Evolutionary conservation across 2,888 invertebrate genomes (phyloP), one percentile per base, ranked within the genome.

Genomic region (Xanthorhoe spadicearia): DNA sequence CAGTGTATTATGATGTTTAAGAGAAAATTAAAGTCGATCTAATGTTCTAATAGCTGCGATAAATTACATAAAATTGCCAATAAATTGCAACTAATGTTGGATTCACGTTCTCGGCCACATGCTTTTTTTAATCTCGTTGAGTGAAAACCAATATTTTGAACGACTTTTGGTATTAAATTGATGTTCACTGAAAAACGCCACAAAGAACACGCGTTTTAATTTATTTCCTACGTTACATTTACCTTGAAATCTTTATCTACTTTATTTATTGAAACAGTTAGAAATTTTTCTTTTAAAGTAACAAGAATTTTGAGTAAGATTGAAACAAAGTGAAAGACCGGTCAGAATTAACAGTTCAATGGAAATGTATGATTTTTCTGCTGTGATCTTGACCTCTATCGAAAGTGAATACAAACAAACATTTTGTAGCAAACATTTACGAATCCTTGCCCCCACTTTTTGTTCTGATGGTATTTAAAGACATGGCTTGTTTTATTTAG

Each of bases 1-100:
- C 28, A 50, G 51, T 13, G n/a, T 19, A 62, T 68, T 68, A 35
- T 52, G 48, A 43, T 13, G 48, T 57, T 65, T 38, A 52, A 66
- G 58, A 67, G 55, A 38, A 68, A 61, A 69, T 62, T 63, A 73
- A 69, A 74, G 63, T 68, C 38, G 61, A 48, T 28, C 48, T 65
- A 68, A 65, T 66, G 54, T 63, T 69, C 51, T 61, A 68, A 68
- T 60, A 63, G 57, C 50, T 61, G 56, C 54, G 51, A 69, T 71
- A 68, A 66, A 69, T 74, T 73, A 71, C 56, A 57, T 60, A 70
- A 67, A 61, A 70, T 64, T 66, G 70, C 67, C 69, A 69, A 73
- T 74, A 72, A 71, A 73, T 71, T 71, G 69, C 61, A 66, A 50
- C 63, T 66, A 72, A 70, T 68, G 66, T 68, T 69, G 64, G 50